Base-by-base conservation (phyloP, 1,140 invertebrate species). In the Drosophila kikkawai region DNA sequence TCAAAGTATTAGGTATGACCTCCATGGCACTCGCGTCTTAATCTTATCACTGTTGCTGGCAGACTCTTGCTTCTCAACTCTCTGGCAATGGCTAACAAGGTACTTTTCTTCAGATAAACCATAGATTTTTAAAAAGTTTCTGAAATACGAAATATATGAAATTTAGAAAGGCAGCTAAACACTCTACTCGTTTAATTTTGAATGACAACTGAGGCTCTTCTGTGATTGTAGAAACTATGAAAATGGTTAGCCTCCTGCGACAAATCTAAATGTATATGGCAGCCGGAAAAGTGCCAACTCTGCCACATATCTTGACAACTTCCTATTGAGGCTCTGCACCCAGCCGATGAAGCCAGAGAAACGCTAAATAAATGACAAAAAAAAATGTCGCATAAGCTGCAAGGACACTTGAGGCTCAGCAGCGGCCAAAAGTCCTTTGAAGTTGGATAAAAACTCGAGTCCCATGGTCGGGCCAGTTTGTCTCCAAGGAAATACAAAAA, bases 401-500 rank as follows among this genome's bases (percentile, higher is more conserved):
- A 80, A 84, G 84, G 80, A 88, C 84, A 87, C 84, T 87, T 75
- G 36, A 73, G 70, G 70, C 67, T 73, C 70, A 60, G 67, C 64
- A 80, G 65, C 69, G 69, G 73, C 71, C 77, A 67, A 78, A 90
- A 85, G 70, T 84, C 69, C 85, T 90, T 90, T 90, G 85, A 90
- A 85, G 85, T 90, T 90, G 56, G 60, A 90, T 77, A 75, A 80
- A 88, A 90, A 71, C 70, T 78, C 61, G 74, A 66, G 48, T 64
- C 65, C 68, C 51, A 29, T 81, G 82, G 82, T 58, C 34, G 66
- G 66, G 57, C 65, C 57, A 82, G 80, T 79, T 82, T 87, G 90
- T 91, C 88, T 88, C 90, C 88, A 91, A 90, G 88, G 88, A 90
- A 91, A 91, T 91, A 90, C 80, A 85, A 88, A 79, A 79, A 71